These are phyloP conservation scores for Thalassaphorura encarpata DNA, from an alignment of 1,140 invertebrate species.

Conservation along the genomic window DNA sequence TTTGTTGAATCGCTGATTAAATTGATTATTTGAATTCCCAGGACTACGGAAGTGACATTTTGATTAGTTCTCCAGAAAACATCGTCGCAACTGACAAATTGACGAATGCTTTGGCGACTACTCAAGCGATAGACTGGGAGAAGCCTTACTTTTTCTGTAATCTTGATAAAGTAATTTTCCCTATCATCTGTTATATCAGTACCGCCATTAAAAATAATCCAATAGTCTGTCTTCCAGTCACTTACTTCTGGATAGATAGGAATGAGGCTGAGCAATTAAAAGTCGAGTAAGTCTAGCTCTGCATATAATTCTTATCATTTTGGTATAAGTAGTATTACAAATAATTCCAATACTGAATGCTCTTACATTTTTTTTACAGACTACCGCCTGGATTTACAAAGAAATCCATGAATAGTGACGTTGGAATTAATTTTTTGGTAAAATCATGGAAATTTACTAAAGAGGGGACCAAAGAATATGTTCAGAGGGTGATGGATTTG, in stretches of 20 bases:
- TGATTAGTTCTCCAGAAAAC: too few species aligned
- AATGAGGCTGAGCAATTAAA: background rate
- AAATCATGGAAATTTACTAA: background rate
- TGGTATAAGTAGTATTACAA: background rate
- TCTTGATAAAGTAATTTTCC: background rate
- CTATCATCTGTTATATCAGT: background rate
- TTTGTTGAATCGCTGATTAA: too few species aligned
- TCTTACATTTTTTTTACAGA: background rate
- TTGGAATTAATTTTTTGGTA: background rate
- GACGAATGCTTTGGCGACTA: background rate
- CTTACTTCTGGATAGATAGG: background rate
- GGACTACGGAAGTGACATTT: too few species aligned
- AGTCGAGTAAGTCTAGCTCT: background rate
- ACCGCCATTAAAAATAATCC: background rate
- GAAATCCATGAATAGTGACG: background rate
- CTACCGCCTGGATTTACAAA: background rate
- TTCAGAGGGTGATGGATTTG: background rate
- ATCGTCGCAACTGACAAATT: background rate
- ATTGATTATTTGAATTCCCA: too few species aligned
- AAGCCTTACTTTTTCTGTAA: background rate
- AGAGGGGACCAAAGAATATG: background rate
- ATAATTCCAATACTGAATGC: background rate
- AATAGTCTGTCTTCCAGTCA: too few species aligned
- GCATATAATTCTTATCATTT: too few species aligned
- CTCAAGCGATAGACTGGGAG: background rate